Conservation (phyloP, 2,113 vertebrate genomes). For the Pseudopodoces humilis region DNA sequence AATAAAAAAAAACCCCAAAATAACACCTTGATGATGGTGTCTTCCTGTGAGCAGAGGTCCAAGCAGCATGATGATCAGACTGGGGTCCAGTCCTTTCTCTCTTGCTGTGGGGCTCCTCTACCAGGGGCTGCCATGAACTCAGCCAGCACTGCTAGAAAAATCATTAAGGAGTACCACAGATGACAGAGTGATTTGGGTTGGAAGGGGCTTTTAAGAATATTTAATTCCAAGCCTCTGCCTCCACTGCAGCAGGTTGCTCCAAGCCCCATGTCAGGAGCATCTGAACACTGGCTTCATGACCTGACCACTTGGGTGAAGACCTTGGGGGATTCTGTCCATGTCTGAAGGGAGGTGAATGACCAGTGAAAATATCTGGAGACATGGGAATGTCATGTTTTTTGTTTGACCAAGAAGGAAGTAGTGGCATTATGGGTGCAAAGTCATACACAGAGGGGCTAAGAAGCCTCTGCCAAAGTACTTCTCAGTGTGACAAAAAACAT, state of each 20-base stretch:
- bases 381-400: not conserved
- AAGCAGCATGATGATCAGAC: rapidly evolving
- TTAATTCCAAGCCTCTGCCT: not conserved
- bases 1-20: not conserved
- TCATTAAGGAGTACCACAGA: rapidly evolving
- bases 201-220: not conserved
- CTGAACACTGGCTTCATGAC: not conserved
- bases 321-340: not conserved
- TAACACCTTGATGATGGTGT: not conserved
- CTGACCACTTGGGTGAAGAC: not conserved
- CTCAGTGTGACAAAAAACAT: not conserved
- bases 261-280: not conserved
- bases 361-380: not conserved
- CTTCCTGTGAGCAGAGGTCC: not conserved
- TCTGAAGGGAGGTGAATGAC: not conserved
- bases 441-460: not conserved
- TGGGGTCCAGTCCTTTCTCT: not conserved
- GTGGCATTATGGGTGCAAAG: not conserved
- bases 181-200: not conserved
- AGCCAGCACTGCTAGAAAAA: not conserved
- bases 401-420: not conserved
- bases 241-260: not conserved
- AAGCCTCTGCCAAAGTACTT: not conserved
- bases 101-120: not conserved
- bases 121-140: not conserved